Evolutionary conservation across 2,888 invertebrate genomes (phyloP), one percentile per base, ranked within the genome.

Genomic region (Tenthredo livida): DNA sequence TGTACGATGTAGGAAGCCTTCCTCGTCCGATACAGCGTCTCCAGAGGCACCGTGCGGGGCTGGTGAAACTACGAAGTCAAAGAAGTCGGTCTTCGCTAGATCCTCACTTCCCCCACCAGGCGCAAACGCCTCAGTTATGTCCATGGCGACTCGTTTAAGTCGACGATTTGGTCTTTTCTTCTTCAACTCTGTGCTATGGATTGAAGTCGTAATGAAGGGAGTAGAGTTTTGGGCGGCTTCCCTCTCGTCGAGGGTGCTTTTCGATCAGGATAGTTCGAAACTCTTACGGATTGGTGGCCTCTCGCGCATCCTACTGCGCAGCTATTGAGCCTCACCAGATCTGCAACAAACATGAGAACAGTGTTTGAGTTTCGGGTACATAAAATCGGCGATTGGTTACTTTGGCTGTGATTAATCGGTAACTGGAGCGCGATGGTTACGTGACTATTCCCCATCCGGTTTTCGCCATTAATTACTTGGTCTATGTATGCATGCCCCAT

Each of bases 81-180:
- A 97, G 95, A 97, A 97, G 94, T 97, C 97, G 89, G 97, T 97
- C 94, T 97, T 97, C 90, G 97, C 96, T 94, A 97, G 95, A 94
- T 97, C 97, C 94, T 97, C 91, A 67, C 89, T 89, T 80, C 89
- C 89, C 43, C 90, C 89, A 47, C 90, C 97, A 93, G 96, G 95
- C 89, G 96, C 95, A 93, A 96, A 96, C 90, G 96, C 95, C 95
- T 97, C 97, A 94, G 97, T 97, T 94, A 97, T 96, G 95, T 97
- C 97, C 97, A 97, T 97, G 86, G 61, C 65, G 80, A 73, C 72
- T 73, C 7, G 43, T 43, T 21, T 37, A 43, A 43, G 72, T 73
- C 43, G 40, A 40, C 9, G n/a, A n/a, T 40, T 43, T 0, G 4
- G 37, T 70, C 0, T 70, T 37, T 33, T 43, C 40, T 33, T 43